Percentiles rank a stretch among this genome's conserved stretches.
These are phyloP conservation scores for Ptilorrhoa leucosticta DNA, from an alignment of 2,113 vertebrate species.

Conservation along the genomic window DNA sequence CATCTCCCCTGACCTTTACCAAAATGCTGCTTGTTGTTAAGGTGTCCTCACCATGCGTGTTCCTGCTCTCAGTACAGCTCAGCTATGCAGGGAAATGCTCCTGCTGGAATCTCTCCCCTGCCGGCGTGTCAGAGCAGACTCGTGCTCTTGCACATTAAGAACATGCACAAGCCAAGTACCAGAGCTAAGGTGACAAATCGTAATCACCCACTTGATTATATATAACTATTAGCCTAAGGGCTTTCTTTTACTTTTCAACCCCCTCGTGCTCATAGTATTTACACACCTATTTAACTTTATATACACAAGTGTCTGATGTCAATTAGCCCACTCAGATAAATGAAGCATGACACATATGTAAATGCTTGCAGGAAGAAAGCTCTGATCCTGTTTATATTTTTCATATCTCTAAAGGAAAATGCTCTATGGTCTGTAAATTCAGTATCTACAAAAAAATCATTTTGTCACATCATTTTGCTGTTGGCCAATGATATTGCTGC, in stretches of 20 bases:
- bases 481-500: background rate
- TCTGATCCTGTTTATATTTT: background rate
- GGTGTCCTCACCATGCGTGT: background rate
- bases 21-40: background rate
- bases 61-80: background rate
- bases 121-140: rapidly evolving
- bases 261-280: background rate
- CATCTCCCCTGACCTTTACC: background rate
- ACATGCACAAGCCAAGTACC: background rate
- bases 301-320: background rate
- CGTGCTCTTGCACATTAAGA: background rate
- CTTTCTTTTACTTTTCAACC: background rate
- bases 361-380: background rate
- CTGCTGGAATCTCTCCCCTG: background rate
- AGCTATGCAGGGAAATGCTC: rapidly evolving
- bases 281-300: background rate
- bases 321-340: background rate
- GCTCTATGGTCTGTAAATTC: background rate
- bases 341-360: background rate
- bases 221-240: background rate
- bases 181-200: background rate
- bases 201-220: background rate
- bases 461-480: background rate
- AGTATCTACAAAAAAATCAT: background rate
- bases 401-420: background rate